Conservation (phyloP, 2,113 vertebrate genomes). For the Ursus arctos region DNA sequence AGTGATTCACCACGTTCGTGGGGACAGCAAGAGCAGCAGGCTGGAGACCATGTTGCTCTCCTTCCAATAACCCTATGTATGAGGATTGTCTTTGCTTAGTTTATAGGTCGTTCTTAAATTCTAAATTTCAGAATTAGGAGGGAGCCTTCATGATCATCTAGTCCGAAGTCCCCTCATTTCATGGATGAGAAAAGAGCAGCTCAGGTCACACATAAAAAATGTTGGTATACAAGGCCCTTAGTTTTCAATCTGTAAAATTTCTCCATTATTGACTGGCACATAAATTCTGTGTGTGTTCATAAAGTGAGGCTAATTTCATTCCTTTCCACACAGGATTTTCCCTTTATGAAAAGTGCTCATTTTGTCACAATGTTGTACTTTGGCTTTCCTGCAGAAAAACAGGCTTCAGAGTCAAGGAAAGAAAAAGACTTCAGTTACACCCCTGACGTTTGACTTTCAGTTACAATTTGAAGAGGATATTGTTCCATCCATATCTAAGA, state of each 20-base stretch:
- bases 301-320: background rate
- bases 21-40: background rate
- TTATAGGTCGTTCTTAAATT: background rate
- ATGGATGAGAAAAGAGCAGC: background rate
- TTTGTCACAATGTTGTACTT: conserved; percentile 37
- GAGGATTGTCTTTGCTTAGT: background rate
- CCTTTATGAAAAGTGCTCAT: background rate
- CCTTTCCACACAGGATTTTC: conserved; percentile 4
- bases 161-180: background rate
- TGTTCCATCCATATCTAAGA: background rate
- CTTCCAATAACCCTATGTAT: background rate
- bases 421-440: background rate
- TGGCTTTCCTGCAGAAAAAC: conserved; percentile 64
- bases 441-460: conserved; percentile 70
- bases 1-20: background rate
- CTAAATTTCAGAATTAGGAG: background rate
- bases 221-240: background rate
- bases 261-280: background rate
- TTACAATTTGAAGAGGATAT: conserved; percentile 5
- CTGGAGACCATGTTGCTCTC: background rate
- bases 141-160: background rate
- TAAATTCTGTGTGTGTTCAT: background rate
- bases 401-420: background rate
- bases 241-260: background rate
- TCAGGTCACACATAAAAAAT: background rate